Conservation (phyloP, 2,888 invertebrate genomes). For the Dicranocentrus wangi region DNA sequence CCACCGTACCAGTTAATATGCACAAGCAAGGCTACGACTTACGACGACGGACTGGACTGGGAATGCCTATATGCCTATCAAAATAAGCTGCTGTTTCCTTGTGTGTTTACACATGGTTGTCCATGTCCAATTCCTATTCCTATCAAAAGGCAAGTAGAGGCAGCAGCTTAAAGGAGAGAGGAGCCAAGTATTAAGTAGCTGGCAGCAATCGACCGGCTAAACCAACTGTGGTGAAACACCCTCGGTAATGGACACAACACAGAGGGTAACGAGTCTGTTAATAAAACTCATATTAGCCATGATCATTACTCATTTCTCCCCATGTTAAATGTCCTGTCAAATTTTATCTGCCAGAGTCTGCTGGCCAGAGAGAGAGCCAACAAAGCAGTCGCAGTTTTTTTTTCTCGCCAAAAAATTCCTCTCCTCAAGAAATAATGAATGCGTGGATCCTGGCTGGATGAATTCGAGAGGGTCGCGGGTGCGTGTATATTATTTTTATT, state of each 20-base stretch:
- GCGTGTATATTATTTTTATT: too few relatives aligned
- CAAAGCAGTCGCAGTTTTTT: too few relatives aligned
- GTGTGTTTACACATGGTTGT: too few relatives aligned
- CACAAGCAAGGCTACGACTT: too few relatives aligned
- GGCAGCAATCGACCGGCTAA: slow-evolving; percentile 21
- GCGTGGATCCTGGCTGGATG: background rate
- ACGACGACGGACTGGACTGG: too few relatives aligned
- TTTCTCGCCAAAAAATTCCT: background rate
- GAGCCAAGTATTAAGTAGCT: background rate
- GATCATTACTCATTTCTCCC: slow-evolving; percentile 61
- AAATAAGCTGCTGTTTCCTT: too few relatives aligned
- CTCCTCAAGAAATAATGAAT: slow-evolving; percentile 1
- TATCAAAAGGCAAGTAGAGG: too few relatives aligned
- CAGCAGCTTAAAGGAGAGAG: background rate
- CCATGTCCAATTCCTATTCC: too few relatives aligned
- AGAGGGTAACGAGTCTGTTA: slow-evolving; percentile 57
- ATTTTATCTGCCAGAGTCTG: slow-evolving; percentile 44
- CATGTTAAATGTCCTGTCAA: slow-evolving; percentile 57
- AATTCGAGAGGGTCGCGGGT: too few relatives aligned
- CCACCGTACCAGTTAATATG: too few relatives aligned
- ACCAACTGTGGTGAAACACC: slow-evolving; percentile 53
- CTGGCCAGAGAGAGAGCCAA: too few relatives aligned
- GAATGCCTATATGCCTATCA: too few relatives aligned
- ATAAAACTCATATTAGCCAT: slow-evolving; percentile 63
- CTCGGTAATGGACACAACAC: slow-evolving; percentile 41